Percentiles rank a stretch among this genome's conserved stretches.
Conservation (phyloP, 2,113 vertebrate genomes). For the Capreolus pygargus region DNA sequence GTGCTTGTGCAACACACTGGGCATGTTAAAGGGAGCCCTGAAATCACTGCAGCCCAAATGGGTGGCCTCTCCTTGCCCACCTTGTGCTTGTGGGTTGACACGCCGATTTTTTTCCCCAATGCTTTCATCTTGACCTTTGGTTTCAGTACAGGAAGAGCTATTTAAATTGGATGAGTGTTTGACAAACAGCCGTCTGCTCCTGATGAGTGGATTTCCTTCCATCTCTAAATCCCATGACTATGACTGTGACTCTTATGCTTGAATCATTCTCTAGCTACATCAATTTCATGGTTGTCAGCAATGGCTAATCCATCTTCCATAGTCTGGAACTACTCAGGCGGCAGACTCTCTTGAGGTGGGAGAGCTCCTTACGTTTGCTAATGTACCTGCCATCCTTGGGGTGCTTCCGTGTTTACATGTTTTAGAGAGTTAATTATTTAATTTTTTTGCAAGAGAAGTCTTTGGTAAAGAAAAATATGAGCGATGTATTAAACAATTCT, state of each 20-base stretch:
- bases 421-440: slow-evolving; percentile 36
- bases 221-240: slow-evolving; percentile 70
- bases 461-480: slow-evolving; percentile 19
- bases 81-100: slow-evolving; percentile 7
- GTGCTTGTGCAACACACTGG: background rate
- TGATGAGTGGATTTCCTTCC: slow-evolving; percentile 71
- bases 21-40: background rate
- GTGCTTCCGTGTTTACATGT: slow-evolving; percentile 3
- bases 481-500: background rate
- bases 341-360: slow-evolving; percentile 58
- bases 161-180: slow-evolving; percentile 59
- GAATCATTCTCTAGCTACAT: slow-evolving; percentile 65
- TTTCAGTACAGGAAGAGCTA: slow-evolving; percentile 62
- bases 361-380: slow-evolving; percentile 20
- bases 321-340: slow-evolving; percentile 60
- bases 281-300: slow-evolving; percentile 73
- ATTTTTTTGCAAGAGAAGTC: slow-evolving; percentile 29
- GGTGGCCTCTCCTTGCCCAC: slow-evolving; percentile 26
- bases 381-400: slow-evolving; percentile 21
- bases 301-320: slow-evolving; percentile 69
- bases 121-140: slow-evolving; percentile 58
- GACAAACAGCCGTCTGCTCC: slow-evolving; percentile 64
- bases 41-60: background rate
- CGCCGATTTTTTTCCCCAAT: background rate
- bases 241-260: slow-evolving; percentile 61